Conservation (phyloP, 1,140 invertebrate genomes). For the Charaxes varanes region DNA sequence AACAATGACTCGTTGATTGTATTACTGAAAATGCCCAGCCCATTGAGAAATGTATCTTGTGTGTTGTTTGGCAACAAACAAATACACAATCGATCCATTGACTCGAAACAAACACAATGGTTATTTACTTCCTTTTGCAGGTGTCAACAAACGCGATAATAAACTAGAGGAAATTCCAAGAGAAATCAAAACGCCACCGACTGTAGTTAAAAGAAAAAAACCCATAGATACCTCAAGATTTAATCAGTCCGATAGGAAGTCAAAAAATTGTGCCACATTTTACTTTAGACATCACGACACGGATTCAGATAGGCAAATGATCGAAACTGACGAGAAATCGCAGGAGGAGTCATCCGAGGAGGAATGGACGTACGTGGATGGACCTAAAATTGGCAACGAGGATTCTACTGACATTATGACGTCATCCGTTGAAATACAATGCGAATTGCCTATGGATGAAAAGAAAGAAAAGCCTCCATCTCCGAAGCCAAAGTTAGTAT, state of each 20-base stretch:
- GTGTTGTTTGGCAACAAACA: conserved; percentile 25
- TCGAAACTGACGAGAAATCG: conserved; percentile 68
- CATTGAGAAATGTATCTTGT: conserved; percentile 13
- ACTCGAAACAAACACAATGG: conserved; percentile 13
- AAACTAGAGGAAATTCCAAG: conserved; percentile 32
- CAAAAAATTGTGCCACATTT: conserved; percentile 86
- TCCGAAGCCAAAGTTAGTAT: conserved; percentile 49
- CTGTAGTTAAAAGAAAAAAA: conserved; percentile 68
- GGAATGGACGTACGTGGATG: conserved; percentile 81
- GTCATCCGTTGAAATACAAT: conserved; percentile 65
- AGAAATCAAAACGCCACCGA: conserved; percentile 57
- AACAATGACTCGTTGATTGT: conserved; percentile 28
- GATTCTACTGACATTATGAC: conserved; percentile 71
- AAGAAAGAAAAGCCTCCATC: conserved; percentile 37
- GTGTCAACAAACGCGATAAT: conserved; percentile 32
- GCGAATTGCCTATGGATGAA: conserved; percentile 54
- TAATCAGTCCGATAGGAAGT: conserved; percentile 82
- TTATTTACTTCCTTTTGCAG: conserved; percentile 33
- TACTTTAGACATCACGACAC: conserved; percentile 90
- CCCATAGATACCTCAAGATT: conserved; percentile 75
- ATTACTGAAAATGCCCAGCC: conserved; percentile 7
- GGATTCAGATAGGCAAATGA: conserved; percentile 80
- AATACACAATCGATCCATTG: conserved; percentile 9
- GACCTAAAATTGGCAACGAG: conserved; percentile 63
- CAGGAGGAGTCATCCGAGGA: conserved; percentile 81